Conservation (phyloP, 2,797 vertebrate genomes). For the Margarornis squamiger region DNA sequence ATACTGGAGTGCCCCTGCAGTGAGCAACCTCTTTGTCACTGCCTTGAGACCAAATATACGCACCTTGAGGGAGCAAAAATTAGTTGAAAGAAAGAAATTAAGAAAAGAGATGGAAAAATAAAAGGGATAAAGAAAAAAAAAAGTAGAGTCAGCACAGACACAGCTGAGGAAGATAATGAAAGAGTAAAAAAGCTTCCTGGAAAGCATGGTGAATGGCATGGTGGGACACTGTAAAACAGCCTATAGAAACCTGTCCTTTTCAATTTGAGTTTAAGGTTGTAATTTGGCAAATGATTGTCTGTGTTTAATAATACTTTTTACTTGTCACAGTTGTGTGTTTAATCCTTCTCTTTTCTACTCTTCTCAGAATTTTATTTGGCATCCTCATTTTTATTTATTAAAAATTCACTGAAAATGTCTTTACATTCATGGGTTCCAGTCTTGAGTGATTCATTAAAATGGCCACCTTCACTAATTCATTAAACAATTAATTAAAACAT, state of each 20-base stretch:
- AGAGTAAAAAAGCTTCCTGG: neutral
- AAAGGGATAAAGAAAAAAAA: neutral
- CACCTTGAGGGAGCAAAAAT: neutral
- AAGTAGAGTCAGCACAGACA: neutral
- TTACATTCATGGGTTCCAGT: neutral
- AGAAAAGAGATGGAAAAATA: neutral
- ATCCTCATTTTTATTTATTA: conserved; percentile 11
- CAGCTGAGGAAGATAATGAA: neutral
- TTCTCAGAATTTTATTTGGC: neutral
- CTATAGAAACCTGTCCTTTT: neutral
- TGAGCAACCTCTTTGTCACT: neutral
- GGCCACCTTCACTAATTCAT: neutral
- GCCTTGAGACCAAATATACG: neutral
- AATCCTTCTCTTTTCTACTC: neutral
- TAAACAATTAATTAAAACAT: conserved; percentile 25
- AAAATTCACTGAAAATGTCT: conserved; percentile 12
- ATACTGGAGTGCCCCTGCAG: neutral
- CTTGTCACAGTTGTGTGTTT: neutral
- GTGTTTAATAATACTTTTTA: neutral
- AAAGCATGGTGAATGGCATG: neutral
- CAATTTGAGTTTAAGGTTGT: neutral
- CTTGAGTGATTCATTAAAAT: conserved; percentile 32
- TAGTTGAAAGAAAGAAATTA: neutral
- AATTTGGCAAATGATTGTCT: neutral
- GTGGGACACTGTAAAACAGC: neutral